Evolutionary conservation across 2,888 invertebrate species (phyloP), one percentile per base, ranked within the genome.

Genomic region (Sialis lutaria): DNA sequence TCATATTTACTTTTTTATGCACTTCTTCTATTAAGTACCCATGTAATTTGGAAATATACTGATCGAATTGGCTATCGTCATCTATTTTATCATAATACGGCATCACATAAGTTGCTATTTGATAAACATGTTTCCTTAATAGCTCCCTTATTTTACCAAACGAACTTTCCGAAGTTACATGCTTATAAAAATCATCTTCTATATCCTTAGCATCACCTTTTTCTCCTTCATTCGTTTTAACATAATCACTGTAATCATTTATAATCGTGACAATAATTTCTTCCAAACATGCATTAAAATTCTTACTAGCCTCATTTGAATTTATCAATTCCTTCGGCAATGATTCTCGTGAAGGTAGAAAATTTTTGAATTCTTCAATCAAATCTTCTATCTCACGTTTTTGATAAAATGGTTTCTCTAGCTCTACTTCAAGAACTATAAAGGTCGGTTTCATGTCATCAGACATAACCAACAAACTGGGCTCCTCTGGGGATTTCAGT

Each of bases 391-490:
- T 34, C 9, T 57, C 48, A 49, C 55, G 50, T 49, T 54, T 53
- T 30, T 54, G 53, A 12, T 52, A 50, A 6, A 65, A 47, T 1
- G 65, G 58, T 37, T 56, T 55, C 32, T 57, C 51, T 13, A 65
- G 50, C 52, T 62, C 64, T 8, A 66, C 54, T 55, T 65, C 64
- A 2, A 64, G 48, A 12, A 65, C 51, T 30, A 65, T 54, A 50
- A 65, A 64, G 32, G 63, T 61, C 22, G 57, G 60, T 45, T 56
- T 49, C 7, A 60, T 62, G 7, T 56, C 50, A 48, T 64, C 62
- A 46, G 58, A 56, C 49, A 54, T 61, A 6, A 65, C 52, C 42
- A 55, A 56, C 33, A 53, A 41, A 48, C 61, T 61, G 2, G 61
- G 57, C 53, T 61, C 61, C 6, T 51, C 50, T n/a, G 54, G 55